These are phyloP conservation scores for Dysmachus trigonus DNA, from an alignment of 2,888 invertebrate species.

Conservation along the genomic window DNA sequence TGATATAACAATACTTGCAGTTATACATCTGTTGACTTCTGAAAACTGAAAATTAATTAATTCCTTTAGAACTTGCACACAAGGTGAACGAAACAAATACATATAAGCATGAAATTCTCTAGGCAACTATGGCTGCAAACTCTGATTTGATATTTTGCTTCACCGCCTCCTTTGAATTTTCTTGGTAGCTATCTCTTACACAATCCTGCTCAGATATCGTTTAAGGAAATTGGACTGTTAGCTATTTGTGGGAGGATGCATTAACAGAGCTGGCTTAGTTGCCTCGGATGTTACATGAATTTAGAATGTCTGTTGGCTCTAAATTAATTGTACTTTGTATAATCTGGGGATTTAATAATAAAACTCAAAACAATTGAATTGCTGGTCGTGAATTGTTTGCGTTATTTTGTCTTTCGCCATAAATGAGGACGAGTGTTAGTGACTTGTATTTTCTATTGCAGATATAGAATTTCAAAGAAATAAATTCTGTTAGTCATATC, in stretches of 20 bases:
- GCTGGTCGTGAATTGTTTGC: not conserved
- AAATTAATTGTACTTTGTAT: not conserved
- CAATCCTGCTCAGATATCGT: not conserved
- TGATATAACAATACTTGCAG: not conserved
- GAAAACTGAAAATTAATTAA: constrained; percentile 10
- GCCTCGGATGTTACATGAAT: not conserved
- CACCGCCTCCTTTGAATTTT: not conserved
- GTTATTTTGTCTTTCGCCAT: not conserved
- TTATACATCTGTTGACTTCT: not conserved
- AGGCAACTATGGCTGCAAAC: not conserved
- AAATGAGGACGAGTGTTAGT: too few relatives aligned
- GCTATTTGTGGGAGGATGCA: not conserved
- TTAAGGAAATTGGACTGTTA: not conserved
- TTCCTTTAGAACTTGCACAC: not conserved
- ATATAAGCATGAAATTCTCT: not conserved
- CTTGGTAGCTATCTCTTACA: not conserved
- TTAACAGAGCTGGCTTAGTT: not conserved
- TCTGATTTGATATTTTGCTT: not conserved
- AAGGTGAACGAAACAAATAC: not conserved
- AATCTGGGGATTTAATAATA: not conserved
- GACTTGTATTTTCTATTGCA: too few relatives aligned
- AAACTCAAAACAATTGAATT: not conserved
- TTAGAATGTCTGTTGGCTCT: not conserved
- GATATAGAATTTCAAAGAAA: too few relatives aligned
- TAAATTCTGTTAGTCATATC: not conserved